Conservation (phyloP, 1,140 invertebrate species). For the Nylanderia fulva region DNA sequence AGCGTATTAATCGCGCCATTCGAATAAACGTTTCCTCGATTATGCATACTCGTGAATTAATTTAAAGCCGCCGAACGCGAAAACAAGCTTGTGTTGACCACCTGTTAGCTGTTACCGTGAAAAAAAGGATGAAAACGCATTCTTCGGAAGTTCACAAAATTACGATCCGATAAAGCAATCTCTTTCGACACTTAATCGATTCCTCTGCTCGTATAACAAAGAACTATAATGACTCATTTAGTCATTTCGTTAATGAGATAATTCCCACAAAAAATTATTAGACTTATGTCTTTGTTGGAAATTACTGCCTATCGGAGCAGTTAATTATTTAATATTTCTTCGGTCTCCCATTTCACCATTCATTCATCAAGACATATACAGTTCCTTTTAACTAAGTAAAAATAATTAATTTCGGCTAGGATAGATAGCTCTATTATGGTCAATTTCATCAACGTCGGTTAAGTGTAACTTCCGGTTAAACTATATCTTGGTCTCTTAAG, state of each 20-base stretch:
- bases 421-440: constrained; percentile 1
- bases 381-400: background rate
- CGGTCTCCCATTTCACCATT: background rate
- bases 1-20: background rate
- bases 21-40: constrained; percentile 22
- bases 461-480: too few species aligned
- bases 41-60: constrained; percentile 21
- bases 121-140: background rate
- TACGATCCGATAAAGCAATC: background rate
- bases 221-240: background rate
- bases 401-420: background rate
- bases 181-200: background rate
- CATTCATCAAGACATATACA: background rate
- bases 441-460: too few species aligned
- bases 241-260: background rate
- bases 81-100: constrained; percentile 46
- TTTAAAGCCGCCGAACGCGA: constrained; percentile 20
- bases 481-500: too few species aligned
- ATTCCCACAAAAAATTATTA: background rate
- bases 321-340: constrained; percentile 8
- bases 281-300: background rate
- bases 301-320: background rate
- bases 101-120: constrained; percentile 48
- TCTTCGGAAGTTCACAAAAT: background rate
- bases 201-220: background rate